Conservation (phyloP, 2,797 vertebrate genomes). For the Numenius phaeopus region DNA sequence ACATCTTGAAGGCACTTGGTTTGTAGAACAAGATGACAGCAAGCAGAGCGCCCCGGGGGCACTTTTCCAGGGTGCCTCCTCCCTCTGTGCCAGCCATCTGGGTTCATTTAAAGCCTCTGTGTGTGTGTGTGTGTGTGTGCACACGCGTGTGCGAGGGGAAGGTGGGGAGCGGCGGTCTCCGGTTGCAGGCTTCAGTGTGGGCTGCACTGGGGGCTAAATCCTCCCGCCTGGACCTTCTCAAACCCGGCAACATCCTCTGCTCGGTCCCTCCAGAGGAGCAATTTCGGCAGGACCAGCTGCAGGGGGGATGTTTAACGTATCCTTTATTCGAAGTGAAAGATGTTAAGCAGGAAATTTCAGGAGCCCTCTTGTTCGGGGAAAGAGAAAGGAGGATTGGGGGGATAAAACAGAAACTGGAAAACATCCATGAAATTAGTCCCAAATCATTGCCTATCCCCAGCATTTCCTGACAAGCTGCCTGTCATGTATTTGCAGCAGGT, state of each 20-base stretch:
- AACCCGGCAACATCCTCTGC: conserved; percentile 83
- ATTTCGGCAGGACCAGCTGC: conserved; percentile 90
- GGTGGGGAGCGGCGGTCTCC: conserved; percentile 82
- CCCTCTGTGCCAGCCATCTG: conserved; percentile 91
- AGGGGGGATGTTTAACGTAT: conserved; percentile 90
- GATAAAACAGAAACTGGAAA: conserved; percentile 82
- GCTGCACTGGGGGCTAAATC: conserved; percentile 86
- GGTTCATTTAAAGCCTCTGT: conserved; percentile 87
- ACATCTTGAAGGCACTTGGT: conserved; percentile 86
- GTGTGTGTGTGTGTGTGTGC: background rate
- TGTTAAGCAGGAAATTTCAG: conserved; percentile 93
- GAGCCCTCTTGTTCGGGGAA: conserved; percentile 85
- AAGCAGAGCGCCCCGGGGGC: conserved; percentile 77
- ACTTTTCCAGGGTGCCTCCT: conserved; percentile 82
- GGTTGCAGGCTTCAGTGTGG: conserved; percentile 92
- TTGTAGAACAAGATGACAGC: conserved; percentile 78
- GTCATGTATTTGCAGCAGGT: conserved; percentile 62
- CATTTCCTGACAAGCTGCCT: conserved; percentile 81
- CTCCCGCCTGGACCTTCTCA: conserved; percentile 91
- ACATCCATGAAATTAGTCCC: conserved; percentile 82
- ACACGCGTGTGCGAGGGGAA: conserved; percentile 50
- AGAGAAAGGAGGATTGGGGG: conserved; percentile 74
- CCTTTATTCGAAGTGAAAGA: conserved; percentile 96
- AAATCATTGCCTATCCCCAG: conserved; percentile 81
- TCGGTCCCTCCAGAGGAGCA: conserved; percentile 82